Evolutionary conservation across 2,888 invertebrate genomes (phyloP).

Genomic region (Elmis aenea): DNA sequence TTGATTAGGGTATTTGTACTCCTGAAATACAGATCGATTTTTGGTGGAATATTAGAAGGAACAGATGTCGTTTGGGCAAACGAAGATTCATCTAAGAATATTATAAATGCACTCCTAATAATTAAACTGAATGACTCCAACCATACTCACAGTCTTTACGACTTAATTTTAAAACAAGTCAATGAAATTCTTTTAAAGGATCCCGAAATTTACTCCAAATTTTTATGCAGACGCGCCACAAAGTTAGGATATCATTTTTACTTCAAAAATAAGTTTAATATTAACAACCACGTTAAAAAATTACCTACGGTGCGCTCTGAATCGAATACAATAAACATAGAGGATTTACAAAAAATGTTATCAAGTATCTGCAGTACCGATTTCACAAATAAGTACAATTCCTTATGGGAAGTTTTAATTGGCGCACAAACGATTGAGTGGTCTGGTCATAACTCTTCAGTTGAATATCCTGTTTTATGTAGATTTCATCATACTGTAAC

Average conservation of each 20-base stretch:
- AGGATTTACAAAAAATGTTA: slow-evolving; percentile 1
- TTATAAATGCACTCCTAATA: slow-evolving; percentile 51
- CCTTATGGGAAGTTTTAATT: slow-evolving; percentile 52
- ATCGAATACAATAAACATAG: not conserved
- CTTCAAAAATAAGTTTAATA: too few species aligned
- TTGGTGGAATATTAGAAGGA: slow-evolving; percentile 49
- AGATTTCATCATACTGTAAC: slow-evolving; percentile 54
- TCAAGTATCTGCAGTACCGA: slow-evolving; percentile 34
- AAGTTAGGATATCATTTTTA: too few species aligned
- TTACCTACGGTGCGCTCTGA: too few species aligned
- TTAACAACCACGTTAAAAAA: slow-evolving; percentile 4
- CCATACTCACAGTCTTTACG: not conserved
- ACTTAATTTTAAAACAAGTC: not conserved
- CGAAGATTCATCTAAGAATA: slow-evolving; percentile 46
- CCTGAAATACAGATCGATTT: slow-evolving; percentile 43
- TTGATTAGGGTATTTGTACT: too few species aligned
- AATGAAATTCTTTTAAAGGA: slow-evolving; percentile 1
- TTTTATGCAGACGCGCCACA: too few species aligned
- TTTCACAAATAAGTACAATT: slow-evolving; percentile 47
- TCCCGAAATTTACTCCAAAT: slow-evolving; percentile 1
- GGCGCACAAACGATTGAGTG: slow-evolving; percentile 30
- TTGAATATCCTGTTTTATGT: slow-evolving; percentile 45
- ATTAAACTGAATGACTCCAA: too few species aligned
- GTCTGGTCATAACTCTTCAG: slow-evolving; percentile 18
- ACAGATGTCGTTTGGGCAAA: slow-evolving; percentile 53